These are phyloP conservation scores for Drosophila antonietae DNA, from an alignment of 2,888 invertebrate genomes.

Conservation along the genomic window DNA sequence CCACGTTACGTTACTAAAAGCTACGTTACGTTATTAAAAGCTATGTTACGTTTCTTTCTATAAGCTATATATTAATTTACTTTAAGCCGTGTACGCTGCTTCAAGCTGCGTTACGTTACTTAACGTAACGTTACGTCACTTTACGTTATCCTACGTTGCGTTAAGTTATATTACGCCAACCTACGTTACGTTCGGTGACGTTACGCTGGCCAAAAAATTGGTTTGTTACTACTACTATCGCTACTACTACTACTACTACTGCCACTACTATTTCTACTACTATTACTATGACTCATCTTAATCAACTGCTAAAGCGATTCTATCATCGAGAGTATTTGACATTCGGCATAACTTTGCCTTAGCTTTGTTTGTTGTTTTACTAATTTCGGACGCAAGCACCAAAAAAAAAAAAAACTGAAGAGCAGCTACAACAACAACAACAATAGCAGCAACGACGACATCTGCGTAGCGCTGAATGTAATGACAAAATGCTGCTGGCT, in stretches of 20 bases:
- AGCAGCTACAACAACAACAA: slow-evolving; percentile 11
- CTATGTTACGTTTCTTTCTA: no score
- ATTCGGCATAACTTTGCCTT: not conserved
- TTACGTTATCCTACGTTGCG: no score
- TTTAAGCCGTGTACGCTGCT: no score
- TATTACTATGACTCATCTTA: not conserved
- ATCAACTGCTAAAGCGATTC: not conserved
- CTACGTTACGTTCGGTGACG: no score
- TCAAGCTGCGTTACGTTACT: no score
- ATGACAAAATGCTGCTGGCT: slow-evolving; percentile 47
- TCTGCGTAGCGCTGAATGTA: slow-evolving; percentile 6
- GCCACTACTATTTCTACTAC: not conserved
- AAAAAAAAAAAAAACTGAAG: slow-evolving; percentile 5
- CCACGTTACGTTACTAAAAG: no score
- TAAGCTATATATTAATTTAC: no score
- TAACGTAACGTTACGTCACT: no score
- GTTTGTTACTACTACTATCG: not conserved
- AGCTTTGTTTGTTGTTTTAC: slow-evolving; percentile 31
- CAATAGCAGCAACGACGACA: slow-evolving; percentile 7
- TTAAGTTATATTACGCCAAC: no score
- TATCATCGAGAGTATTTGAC: not conserved
- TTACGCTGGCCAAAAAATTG: no score
- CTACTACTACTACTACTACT: not conserved
- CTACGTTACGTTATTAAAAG: no score
- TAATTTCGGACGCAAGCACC: slow-evolving; percentile 39